A percentile compares a stretch with the other conserved stretches of the same genome.
Conservation (phyloP, 2,888 invertebrate species). For the Clunio marinus region DNA sequence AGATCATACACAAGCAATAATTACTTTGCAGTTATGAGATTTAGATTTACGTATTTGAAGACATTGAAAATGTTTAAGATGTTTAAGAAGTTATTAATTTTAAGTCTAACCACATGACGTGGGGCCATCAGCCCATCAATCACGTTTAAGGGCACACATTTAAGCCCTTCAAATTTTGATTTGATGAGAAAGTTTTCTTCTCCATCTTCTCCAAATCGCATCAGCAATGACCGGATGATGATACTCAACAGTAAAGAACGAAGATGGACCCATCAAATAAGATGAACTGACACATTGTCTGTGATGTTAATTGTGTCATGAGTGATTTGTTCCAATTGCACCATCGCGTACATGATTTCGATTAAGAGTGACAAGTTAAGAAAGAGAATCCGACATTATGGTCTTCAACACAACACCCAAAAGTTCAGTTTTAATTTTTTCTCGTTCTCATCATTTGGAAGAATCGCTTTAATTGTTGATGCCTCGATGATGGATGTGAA, state of each 20-base stretch:
- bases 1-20: slow-evolving; percentile 1
- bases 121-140: slow-evolving; percentile 34
- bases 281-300: not conserved
- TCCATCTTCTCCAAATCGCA: too few relatives aligned
- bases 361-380: slow-evolving; percentile 28
- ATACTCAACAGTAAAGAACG: not conserved
- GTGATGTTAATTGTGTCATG: slow-evolving; percentile 28
- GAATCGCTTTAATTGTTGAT: slow-evolving; percentile 31
- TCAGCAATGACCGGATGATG: slow-evolving; percentile 21
- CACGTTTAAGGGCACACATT: not conserved
- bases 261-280: not conserved
- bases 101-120: not conserved
- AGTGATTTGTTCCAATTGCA: slow-evolving; percentile 36
- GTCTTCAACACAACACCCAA: not conserved
- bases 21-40: not conserved
- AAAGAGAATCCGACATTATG: not conserved
- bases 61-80: too few relatives aligned
- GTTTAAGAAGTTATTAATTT: too few relatives aligned
- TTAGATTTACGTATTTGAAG: too few relatives aligned
- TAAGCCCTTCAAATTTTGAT: not conserved
- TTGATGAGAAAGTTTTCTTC: not conserved
- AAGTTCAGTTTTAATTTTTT: not conserved
- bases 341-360: slow-evolving; percentile 3
- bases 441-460: not conserved
- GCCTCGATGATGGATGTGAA: slow-evolving; percentile 29